Conservation (phyloP, 1,140 invertebrate species). For the Lepidurus apus region DNA sequence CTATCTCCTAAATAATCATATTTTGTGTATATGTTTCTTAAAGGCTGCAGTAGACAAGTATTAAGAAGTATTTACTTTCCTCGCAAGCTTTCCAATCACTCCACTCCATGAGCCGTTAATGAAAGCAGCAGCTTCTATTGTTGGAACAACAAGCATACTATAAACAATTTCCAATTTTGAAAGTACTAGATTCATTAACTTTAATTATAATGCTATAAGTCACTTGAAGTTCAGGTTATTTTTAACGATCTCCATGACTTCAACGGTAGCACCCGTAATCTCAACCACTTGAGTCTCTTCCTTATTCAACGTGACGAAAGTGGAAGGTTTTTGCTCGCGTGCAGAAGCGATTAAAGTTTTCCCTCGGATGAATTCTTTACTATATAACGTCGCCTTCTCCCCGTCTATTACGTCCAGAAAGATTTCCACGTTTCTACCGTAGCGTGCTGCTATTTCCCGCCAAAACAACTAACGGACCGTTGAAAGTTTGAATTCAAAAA, state of each 20-base stretch:
- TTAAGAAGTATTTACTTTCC: neutral
- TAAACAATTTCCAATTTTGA: neutral
- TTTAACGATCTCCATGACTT: neutral
- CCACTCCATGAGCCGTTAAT: neutral
- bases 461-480: neutral
- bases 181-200: neutral
- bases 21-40: neutral
- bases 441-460: neutral
- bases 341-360: neutral
- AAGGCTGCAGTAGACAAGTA: neutral
- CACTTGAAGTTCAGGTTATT: neutral
- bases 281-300: neutral
- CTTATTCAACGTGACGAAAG: neutral
- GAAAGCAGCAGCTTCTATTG: neutral
- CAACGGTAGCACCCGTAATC: neutral
- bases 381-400: neutral
- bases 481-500: neutral
- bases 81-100: neutral
- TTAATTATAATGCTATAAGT: neutral
- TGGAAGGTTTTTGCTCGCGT: neutral
- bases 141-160: neutral
- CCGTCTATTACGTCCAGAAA: neutral
- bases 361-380: neutral
- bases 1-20: neutral
- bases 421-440: neutral